Evolutionary conservation across 2,113 vertebrate species (phyloP), one percentile per base, ranked within the genome.

Genomic region (Cromileptes altivelis): DNA sequence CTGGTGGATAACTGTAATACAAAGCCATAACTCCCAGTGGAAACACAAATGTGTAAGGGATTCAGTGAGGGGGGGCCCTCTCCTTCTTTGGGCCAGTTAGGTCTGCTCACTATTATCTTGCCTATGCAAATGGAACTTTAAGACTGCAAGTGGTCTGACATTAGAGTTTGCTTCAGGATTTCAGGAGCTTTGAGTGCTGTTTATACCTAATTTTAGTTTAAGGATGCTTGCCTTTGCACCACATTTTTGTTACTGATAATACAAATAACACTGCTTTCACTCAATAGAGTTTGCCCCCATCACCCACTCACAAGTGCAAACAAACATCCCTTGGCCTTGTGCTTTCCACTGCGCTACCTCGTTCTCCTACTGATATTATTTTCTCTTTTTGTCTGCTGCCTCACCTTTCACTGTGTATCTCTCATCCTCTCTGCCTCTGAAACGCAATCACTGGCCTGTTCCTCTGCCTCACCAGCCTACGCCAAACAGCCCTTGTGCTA

Each of bases 1-100:
- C 93, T 80, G 91, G 90, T 88, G 76, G 73, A 90, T 88, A 45
- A 5, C 90, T 64, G 76, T 85, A 89, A 93, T 88, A 68, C 52
- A 50, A 75, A 79, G 30, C 71, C 37, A 30, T 18, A 49, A 67
- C 91, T 84, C 68, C 50, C 74, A 63, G 8, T 49, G 78, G 79
- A 84, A 92, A 90, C 87, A 76, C 67, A 23, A 88, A 30, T 19
- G 37, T 53, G 40, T 68, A 18, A 47, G 57, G 40, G 49, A 88
- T 87, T 80, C 57, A 57, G 81, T 74, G 60, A 81, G 78, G n/a
- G 15, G 12, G 25, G 7, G 3, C 6, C 25, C 25, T 21, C 42
- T 65, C 50, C 62, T 25, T 69, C 42, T 89, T 74, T 63, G 57
- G 84, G 78, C 27, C 0, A 33, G 0, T 62, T 21, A 57, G 18